Base-by-base conservation (phyloP, 2,113 vertebrate genomes). In the Caretta caretta region DNA sequence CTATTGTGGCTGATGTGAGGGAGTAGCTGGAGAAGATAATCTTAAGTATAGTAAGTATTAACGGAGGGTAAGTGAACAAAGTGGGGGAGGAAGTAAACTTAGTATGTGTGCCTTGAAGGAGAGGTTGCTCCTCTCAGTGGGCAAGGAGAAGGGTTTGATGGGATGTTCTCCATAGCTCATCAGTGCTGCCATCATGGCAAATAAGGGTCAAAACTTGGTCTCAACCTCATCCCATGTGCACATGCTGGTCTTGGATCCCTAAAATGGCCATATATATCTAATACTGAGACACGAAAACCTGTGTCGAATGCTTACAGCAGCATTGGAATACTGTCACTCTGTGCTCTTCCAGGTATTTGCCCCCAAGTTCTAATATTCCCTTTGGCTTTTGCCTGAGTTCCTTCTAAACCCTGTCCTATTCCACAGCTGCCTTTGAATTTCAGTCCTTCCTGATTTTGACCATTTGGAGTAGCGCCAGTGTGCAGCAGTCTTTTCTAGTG, bases 111-210 rank as follows among this genome's bases (percentile, higher is more conserved):
- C 19, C 0, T 25, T 22, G 20, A 56, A 10, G 54, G 22, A 56
- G 54, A 24, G 8, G 20, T 24, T 25, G 54, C 54, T 56, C 54
- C 22, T 56, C 54, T 6, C 38, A 38, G 5, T 24, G 38, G 22
- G 20, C 42, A 56, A 56, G 20, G 54, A 56, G 54, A 20, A 46
- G 48, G 10, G 2, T 7, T 49, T 53, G 72, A 42, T 75, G 56
- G 88, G 17, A 19, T 29, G 31, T 16, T 65, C 62, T 35, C 31
- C 31, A 35, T 22, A 48, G 51, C 49, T 59, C 42, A 6, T 1
- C 0, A 7, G 9, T 76, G 8, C 4, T 20, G 38, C 76, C 62
- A 13, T 17, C 5, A 0, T 10, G 50, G 24, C 10, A 22, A 27
- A 59, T 10, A 59, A 59, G 24, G 57, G 57, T 46, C 72, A 84